Evolutionary conservation across 2,113 vertebrate genomes (phyloP), one percentile per base, ranked within the genome.

Genomic region (Porphyrio hochstetteri): DNA sequence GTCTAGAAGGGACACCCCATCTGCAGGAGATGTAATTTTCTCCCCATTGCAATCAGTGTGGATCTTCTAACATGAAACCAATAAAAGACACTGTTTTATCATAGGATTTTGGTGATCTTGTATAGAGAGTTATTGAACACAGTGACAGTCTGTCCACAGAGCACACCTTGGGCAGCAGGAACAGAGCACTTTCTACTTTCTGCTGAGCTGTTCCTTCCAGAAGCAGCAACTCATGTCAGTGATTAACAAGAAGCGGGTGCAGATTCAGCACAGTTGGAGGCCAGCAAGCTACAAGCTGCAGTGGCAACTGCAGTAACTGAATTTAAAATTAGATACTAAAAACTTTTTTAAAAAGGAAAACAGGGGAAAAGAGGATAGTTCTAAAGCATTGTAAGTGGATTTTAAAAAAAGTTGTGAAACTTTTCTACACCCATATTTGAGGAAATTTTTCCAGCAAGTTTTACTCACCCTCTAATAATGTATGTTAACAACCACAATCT

Each of bases 181-280:
- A 42, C 33, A 52, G 42, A 92, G 42, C 28, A 25, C 61, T 60
- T 85, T 9, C 68, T 48, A 24, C 35, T 29, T 85, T 93, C 33
- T 93, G 82, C 93, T 90, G 92, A 85, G 53, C 61, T 82, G 67
- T 29, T 64, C 67, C 77, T 88, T 96, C 85, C 67, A 95, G 79
- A 93, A 91, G 60, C 60, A 92, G 69, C 65, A 92, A 10, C 65
- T 92, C 55, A 6, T 40, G 79, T 46, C 90, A 80, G 59, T 75
- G 85, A 95, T 94, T 69, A 97, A 88, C 72, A 72, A 55, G 82
- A 86, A 90, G 28, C 59, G 28, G 38, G 42, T 91, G 77, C 70
- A 85, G 79, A 91, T 82, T 35, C 80, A 81, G 92, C 74, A 88
- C 82, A 95, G 56, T 71, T 90, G 84, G 91, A 87, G 72, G 59